Evolutionary conservation across 1,140 invertebrate species (phyloP), one percentile per base, ranked within the genome.

Genomic region (Ectropis grisescens): DNA sequence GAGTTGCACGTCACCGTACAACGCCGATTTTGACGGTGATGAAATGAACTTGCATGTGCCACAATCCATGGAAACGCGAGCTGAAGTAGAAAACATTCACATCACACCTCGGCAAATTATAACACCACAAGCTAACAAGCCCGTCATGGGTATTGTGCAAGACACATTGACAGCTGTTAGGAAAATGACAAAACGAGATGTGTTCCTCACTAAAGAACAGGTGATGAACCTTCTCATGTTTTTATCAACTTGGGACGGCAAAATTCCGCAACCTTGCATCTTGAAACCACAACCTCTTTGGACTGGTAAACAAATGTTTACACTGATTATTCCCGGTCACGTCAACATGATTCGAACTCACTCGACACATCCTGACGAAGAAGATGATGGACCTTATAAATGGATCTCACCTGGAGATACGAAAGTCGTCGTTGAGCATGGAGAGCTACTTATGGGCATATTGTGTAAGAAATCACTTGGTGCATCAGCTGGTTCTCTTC

Each of bases 41-140:
- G 98, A 99, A 85, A 99, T 99, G 98, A 99, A 99, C 82, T 81
- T 99, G 8, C 98, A 99, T 70, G 95, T 99, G 1, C 97, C 98
- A 0, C 98, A 99, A 66, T 98, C 96, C 2, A 94, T 99, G 90
- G 98, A 99, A 78, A 99, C 98, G 0, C 82, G 96, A 29, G 98
- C 98, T 7, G 98, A 99, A 84, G 95, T 99, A 7, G 95, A 97
- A 74, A 98, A 99, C 68, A 90, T 99, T 43, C 96, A 98, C 47
- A 92, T 98, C 22, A 99, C 98, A 0, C 96, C 98, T 0, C 83
- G 97, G 24, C 97, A 99, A 67, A 98, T 99, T 71, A 98, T 99
- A 36, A 99, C 98, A 2, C 96, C 95, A 2, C 96, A 98, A 81
- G 93, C 95, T 0, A 98, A 98, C 68, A 95, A 97, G 82, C 96